Evolutionary conservation across 2,888 invertebrate genomes (phyloP).

Genomic region (Eristalis pertinax): DNA sequence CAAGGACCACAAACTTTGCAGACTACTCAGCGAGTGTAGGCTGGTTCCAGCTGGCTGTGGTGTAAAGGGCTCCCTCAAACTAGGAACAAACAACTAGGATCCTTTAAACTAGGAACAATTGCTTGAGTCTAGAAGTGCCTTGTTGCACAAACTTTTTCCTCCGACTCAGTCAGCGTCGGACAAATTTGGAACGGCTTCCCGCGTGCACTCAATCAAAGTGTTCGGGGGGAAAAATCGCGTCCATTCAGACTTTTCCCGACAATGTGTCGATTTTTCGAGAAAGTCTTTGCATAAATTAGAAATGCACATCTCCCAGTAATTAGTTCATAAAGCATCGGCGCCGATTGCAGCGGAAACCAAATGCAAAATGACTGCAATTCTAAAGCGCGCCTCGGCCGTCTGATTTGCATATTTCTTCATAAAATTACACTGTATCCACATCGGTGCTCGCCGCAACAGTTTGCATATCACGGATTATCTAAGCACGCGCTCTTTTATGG

Average conservation of each 20-base stretch:
- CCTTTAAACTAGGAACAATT: background rate
- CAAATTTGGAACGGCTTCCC: background rate
- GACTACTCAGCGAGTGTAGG: background rate
- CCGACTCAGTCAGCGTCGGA: background rate
- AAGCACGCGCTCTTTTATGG: slow-evolving; percentile 31
- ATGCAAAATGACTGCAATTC: background rate
- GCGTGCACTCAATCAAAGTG: background rate
- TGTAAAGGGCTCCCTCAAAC: background rate
- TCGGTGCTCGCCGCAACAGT: slow-evolving; percentile 32
- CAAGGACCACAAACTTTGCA: background rate
- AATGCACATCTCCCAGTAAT: background rate
- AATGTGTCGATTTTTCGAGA: background rate
- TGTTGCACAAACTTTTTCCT: background rate
- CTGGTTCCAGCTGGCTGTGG: background rate
- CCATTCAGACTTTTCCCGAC: background rate
- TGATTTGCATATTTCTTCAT: slow-evolving; percentile 14
- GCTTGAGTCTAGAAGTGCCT: background rate
- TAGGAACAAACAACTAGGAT: background rate
- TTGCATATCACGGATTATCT: slow-evolving; percentile 61
- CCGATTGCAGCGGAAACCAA: background rate
- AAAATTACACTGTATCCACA: slow-evolving; percentile 24
- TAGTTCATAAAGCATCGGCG: background rate
- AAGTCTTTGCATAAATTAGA: background rate
- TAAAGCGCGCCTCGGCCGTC: background rate
- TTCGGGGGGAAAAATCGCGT: background rate